These are phyloP conservation scores for Venustaconcha ellipsiformis DNA, from an alignment of 1,140 invertebrate species.

Conservation along the genomic window DNA sequence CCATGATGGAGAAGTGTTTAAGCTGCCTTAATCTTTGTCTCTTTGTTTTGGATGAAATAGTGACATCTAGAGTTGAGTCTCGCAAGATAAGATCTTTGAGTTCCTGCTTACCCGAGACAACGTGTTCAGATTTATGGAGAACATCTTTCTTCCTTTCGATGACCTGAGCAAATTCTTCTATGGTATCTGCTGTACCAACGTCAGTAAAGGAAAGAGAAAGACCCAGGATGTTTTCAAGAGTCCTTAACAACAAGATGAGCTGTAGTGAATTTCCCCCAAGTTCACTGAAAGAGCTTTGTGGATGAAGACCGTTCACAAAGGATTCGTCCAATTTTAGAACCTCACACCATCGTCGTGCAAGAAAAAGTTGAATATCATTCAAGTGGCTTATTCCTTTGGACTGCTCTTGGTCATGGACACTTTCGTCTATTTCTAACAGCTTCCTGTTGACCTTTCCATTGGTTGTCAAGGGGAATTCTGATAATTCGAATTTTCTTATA, in stretches of 20 bases:
- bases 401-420: constrained; percentile 32
- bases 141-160: constrained; percentile 37
- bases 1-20: constrained; percentile 16
- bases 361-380: constrained; percentile 40
- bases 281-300: constrained; percentile 44
- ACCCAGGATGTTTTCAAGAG: constrained; percentile 35
- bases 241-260: constrained; percentile 39
- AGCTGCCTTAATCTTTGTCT: constrained; percentile 34
- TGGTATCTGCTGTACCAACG: constrained; percentile 44
- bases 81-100: constrained; percentile 32
- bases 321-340: constrained; percentile 39
- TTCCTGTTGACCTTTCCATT: constrained; percentile 52
- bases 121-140: constrained; percentile 16
- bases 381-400: constrained; percentile 35
- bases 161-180: constrained; percentile 47
- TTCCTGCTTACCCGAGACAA: constrained; percentile 14
- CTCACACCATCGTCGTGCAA: constrained; percentile 41
- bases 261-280: constrained; percentile 49
- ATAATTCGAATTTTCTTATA: constrained; percentile 44
- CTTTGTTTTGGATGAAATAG: constrained; percentile 12
- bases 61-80: constrained; percentile 30
- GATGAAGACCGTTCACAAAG: constrained; percentile 32
- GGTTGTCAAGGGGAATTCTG: constrained; percentile 44
- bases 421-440: constrained; percentile 39
- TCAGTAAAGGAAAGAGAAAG: constrained; percentile 44